A percentile compares a stretch with the other conserved stretches of the same genome.
These are phyloP conservation scores for Hydractinia symbiolongicarpus DNA, from an alignment of 30 jellyfish, hydroid and myxozoan species.

Conservation along the genomic window DNA sequence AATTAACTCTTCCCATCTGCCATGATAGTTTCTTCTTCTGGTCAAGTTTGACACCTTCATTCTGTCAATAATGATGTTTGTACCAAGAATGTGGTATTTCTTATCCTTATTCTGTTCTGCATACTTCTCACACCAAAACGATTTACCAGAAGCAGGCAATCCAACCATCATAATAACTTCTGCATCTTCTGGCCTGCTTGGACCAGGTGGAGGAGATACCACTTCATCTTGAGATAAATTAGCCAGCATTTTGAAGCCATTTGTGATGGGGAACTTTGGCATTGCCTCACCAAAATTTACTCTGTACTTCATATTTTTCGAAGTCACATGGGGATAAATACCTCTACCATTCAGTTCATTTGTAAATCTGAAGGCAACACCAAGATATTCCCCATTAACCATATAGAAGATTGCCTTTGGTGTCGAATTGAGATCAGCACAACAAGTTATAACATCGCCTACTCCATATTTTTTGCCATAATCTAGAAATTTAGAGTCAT, in stretches of 20 bases:
- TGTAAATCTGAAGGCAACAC: conserved; percentile 86
- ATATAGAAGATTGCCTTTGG: conserved; percentile 72
- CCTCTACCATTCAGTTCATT: conserved; percentile 58
- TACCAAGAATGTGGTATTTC: conserved; percentile 79
- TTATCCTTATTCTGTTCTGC: conserved; percentile 68
- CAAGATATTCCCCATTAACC: conserved; percentile 89
- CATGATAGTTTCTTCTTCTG: conserved; percentile 89
- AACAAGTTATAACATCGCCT: conserved; percentile 87
- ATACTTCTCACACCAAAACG: conserved; percentile 89
- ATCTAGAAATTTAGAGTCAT: conserved; percentile 58
- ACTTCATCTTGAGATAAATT: conserved; percentile 37
- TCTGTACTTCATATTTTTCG: conserved; percentile 71
- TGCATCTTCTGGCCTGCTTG: conserved; percentile 71
- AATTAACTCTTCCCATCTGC: conserved; percentile 96
- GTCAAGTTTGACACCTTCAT: conserved; percentile 74
- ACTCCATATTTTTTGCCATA: conserved; percentile 78
- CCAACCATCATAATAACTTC: conserved; percentile 98
- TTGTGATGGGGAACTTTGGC: conserved; percentile 74
- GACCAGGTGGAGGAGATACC: conserved; percentile 67
- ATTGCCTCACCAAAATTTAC: conserved; percentile 73
- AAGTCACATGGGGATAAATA: conserved; percentile 81
- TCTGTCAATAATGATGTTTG: conserved; percentile 79
- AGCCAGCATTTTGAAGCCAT: conserved; percentile 81
- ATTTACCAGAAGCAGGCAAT: conserved; percentile 92
- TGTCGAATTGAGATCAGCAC: conserved; percentile 65